Evolutionary conservation across 2,888 invertebrate genomes (phyloP), one percentile per base, ranked within the genome.

Genomic region (Hemicrepidius hirtus): DNA sequence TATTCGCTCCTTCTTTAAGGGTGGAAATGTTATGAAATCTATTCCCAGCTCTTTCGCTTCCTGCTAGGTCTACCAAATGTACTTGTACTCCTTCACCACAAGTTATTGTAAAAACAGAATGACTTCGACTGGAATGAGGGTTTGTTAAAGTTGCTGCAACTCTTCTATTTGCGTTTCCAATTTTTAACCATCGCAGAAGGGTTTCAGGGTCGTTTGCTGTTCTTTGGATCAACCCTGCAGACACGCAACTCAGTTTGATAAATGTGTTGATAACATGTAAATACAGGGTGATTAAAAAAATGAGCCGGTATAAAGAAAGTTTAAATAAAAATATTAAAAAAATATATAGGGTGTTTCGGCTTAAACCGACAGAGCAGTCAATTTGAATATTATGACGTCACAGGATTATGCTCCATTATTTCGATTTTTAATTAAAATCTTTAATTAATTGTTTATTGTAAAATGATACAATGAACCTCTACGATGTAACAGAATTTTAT

Each of bases 131-230:
- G 21, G 94, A 94, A 67, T 89, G 89, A 12, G 90, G 88, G 85
- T 95, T 94, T 59, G 92, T 90, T 57, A 90, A 88, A 0, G 94
- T 95, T 37, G 93, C 90, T 0, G 94, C 94, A 12, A 92, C 92
- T 77, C 91, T 90, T 16, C 95, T 87, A 12, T 90, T 88, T 44
- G 87, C 87, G 13, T 90, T 89, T 0, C 93, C 93, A 76, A 89
- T 88, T 67, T 87, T 86, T 71, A 93, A 88, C 80, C 91, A 87
- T 21, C 89, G 85, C 77, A 91, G 85, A 20, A 93, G 88, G 59
- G 89, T 87, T 35, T 87, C 87, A 64, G 89, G 87, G 80, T 89
- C 90, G 35, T 84, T 85, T 1, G 92, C 92, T 57, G 86, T 85
- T 75, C 92, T 91, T 63, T 91, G 90, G 6, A 91, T 90, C 60